Evolutionary conservation across 2,888 invertebrate genomes (phyloP), one percentile per base, ranked within the genome.

Genomic region (Dryomyza anilis): DNA sequence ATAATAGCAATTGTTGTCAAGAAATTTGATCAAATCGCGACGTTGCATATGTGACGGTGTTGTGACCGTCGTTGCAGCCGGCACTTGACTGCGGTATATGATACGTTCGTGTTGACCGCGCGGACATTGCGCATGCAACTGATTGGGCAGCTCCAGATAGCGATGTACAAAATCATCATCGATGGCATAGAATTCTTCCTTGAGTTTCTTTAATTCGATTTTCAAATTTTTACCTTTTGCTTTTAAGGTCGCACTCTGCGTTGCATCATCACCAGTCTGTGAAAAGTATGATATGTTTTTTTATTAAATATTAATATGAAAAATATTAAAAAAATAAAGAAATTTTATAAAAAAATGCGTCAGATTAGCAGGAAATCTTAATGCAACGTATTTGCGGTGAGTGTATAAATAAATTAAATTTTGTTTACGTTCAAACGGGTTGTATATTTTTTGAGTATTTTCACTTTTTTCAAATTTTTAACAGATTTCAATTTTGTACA

Each of bases 141-240:
- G 73, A 78, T 93, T 94, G 0, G 94, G 94, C 61, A 94, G 76
- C 73, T 86, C 85, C 59, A 94, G 82, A 65, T 87, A 85, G 73
- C 87, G 85, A 30, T 88, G 77, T 52, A 91, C 85, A 8, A 91
- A 88, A 58, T 86, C 86, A 77, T 91, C 90, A 78, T 94, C 92
- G 6, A 93, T 84, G n/a, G 87, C 87, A 86, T 91, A 90, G n/a
- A 89, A 79, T 48, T 86, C 84, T 12, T 85, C 83, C 76, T 87
- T 90, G 1, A 92, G 74, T 30, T 84, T 82, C 76, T 87, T 90
- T n/a, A 90, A 78, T 70, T 91, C 89, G 50, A 88, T 86, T 74
- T 88, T 86, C 0, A 91, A 57, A 3, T 85, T 74, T 73, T 84
- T 84, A 0, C 84, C 85, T 73, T 88, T 87, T 14, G 87, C 79